Percentiles rank a stretch among this genome's conserved stretches.
Conservation (phyloP, 2,113 vertebrate genomes). For the Panthera uncia region DNA sequence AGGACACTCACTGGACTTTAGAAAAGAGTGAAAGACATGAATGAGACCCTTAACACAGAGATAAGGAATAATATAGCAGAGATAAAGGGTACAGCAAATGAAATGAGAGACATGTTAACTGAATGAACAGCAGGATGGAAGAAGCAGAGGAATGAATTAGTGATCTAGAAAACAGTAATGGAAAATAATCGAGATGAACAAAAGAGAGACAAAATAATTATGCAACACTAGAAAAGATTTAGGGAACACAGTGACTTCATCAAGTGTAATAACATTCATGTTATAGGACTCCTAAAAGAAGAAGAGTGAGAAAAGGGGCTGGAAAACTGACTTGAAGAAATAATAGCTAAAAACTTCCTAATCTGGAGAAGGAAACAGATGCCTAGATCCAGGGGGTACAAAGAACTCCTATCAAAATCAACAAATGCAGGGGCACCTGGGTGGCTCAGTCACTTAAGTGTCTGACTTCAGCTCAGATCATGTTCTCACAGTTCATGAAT, state of each 20-base stretch:
- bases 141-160: not conserved
- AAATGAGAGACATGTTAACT: not conserved
- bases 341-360: not conserved
- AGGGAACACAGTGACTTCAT: not conserved
- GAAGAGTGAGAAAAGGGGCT: not conserved
- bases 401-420: no score
- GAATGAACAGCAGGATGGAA: not conserved
- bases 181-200: not conserved
- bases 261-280: not conserved
- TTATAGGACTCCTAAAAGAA: not conserved
- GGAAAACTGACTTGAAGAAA: not conserved
- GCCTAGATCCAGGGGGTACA: no score
- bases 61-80: not conserved
- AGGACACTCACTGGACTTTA: not conserved
- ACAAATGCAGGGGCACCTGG: not conserved
- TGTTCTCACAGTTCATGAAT: no score
- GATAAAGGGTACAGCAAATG: not conserved
- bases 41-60: not conserved
- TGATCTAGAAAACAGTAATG: not conserved
- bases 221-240: not conserved
- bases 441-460: no score
- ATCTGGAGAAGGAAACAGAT: no score
- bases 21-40: not conserved
- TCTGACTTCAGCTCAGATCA: no score
- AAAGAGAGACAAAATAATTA: not conserved